Percentiles rank a stretch among this genome's conserved stretches.
These are phyloP conservation scores for Siniperca scherzeri DNA, from an alignment of 2,797 vertebrate genomes.

Conservation along the genomic window DNA sequence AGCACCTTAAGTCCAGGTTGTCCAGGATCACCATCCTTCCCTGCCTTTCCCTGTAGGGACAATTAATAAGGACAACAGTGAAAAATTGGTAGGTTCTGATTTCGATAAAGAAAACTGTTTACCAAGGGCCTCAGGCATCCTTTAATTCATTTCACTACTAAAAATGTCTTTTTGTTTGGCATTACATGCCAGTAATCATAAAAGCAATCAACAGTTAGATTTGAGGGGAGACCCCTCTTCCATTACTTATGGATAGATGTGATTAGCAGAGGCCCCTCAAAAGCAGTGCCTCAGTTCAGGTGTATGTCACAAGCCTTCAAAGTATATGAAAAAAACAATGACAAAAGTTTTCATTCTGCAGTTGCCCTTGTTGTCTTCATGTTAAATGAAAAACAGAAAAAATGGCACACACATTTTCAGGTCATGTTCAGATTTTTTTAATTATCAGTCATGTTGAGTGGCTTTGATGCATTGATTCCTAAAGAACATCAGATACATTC, in stretches of 20 bases:
- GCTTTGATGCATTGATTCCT: neutral
- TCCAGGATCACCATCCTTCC: constrained; percentile 72
- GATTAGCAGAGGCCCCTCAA: neutral
- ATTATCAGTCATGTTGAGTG: neutral
- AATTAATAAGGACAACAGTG: constrained; percentile 9
- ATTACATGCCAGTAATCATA: constrained; percentile 17
- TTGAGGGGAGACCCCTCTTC: neutral
- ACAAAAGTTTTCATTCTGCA: neutral
- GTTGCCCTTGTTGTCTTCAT: neutral
- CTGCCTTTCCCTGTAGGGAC: constrained; percentile 72
- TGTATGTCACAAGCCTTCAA: neutral
- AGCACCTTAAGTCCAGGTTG: constrained; percentile 53
- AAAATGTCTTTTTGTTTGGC: neutral
- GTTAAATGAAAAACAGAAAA: too few relatives aligned
- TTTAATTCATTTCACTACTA: neutral
- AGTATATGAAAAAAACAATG: neutral
- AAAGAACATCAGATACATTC: neutral
- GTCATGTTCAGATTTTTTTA: neutral
- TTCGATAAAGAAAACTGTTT: neutral
- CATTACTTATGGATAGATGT: neutral
- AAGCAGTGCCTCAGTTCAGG: neutral
- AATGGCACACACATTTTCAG: neutral
- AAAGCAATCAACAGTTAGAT: constrained; percentile 2
- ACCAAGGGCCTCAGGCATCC: neutral
- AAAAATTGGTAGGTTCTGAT: neutral